Percentiles rank a stretch among this genome's conserved stretches.
Evolutionary conservation across 2,888 invertebrate genomes (phyloP).

Genomic region (Trichogramma dendrolimi): DNA sequence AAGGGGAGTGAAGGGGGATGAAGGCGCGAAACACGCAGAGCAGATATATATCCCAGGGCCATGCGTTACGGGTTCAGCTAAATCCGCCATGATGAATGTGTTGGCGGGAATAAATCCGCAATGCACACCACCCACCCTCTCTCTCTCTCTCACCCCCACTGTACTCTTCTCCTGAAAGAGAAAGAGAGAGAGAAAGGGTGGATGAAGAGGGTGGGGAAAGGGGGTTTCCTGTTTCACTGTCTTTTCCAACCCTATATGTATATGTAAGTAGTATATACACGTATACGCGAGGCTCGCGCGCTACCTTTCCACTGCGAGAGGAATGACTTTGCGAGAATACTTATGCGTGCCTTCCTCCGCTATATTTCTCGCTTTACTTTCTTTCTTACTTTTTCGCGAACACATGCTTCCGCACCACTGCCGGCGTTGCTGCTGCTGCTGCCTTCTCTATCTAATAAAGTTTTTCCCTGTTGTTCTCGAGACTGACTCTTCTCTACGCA

Average conservation of each 20-base stretch:
- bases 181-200: constrained; percentile 8
- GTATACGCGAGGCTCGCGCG: neutral
- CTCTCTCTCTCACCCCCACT: constrained; percentile 29
- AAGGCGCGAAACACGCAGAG: constrained; percentile 38
- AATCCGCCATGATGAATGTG: constrained; percentile 54
- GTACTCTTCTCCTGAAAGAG: constrained; percentile 24
- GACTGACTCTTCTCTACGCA: too few species aligned
- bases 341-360: neutral
- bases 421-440: too few species aligned
- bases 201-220: neutral
- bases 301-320: neutral
- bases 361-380: constrained; percentile 1
- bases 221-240: constrained; percentile 18
- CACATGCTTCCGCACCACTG: neutral
- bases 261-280: constrained; percentile 9
- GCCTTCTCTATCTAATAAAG: too few species aligned
- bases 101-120: constrained; percentile 53
- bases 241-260: constrained; percentile 19
- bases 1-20: constrained; percentile 17
- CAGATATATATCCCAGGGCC: constrained; percentile 51
- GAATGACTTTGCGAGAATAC: neutral
- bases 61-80: constrained; percentile 54
- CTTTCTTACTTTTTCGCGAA: neutral
- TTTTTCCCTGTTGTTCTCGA: too few species aligned
- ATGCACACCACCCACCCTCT: constrained; percentile 49